Base-by-base conservation (phyloP, 2,797 vertebrate species). In the Macropus fuliginosus region DNA sequence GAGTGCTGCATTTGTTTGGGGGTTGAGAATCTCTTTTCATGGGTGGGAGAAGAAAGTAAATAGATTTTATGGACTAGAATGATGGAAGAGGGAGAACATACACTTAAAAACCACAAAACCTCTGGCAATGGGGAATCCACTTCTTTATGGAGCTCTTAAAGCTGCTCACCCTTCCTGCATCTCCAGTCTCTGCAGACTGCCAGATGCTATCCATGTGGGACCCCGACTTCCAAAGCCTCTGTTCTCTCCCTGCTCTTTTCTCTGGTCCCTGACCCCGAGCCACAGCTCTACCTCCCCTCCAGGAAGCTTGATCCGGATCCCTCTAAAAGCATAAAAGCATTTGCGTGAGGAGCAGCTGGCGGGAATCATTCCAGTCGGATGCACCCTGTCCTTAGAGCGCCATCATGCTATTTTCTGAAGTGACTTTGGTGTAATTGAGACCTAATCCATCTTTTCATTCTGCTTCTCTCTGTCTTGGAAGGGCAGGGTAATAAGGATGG, bases 11-110 rank as follows among this genome's bases (percentile, higher is more conserved):
- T 34, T 54, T 93, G 18, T 46, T 62, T 54, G 56, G 95, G 81
- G 57, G n/a, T 66, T 56, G 94, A 56, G 31, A 56, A 18, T 54
- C 57, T 93, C 56, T 4, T 46, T 31, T 95, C 93, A 96, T 91
- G n/a, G 81, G 3, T 54, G 62, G 27, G 14, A 52, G 40, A 54
- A 92, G 52, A 18, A 81, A 91, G 52, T 2, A 46, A 94, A 56
- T 13, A n/a, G 27, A 31, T 90, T 9, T n/a, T 54, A 92, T 92
- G 0, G 5, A 55, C 0, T 93, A 57, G 56, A 28, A 29, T 59
- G 90, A 21, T 40, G 34, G 56, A 31, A 55, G 9, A 54, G 46
- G 54, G 91, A 93, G 90, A 29, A 93, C 81, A 93, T 40, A n/a
- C 27, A 55, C 55, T 54, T n/a, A 81, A 46, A 81, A 87, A 50